Conservation (phyloP, 2,113 vertebrate genomes). For the Passer montanus region DNA sequence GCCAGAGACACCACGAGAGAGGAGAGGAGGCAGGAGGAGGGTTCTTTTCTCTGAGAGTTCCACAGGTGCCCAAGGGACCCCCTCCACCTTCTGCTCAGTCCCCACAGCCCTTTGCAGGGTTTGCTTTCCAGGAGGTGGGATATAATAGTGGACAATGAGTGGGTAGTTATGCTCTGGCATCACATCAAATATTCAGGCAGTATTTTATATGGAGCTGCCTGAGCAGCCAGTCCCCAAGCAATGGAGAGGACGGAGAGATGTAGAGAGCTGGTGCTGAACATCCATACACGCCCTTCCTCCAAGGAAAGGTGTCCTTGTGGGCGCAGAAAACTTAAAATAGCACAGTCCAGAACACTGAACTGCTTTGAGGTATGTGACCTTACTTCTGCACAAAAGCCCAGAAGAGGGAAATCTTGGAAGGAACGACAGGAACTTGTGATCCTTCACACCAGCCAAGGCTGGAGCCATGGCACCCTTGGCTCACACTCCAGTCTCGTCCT, state of each 20-base stretch:
- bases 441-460: not conserved
- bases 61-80: not conserved
- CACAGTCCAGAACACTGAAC: not conserved
- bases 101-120: not conserved
- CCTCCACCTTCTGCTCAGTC: not conserved
- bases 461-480: not conserved
- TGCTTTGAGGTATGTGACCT: not conserved
- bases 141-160: fast-evolving
- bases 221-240: not conserved
- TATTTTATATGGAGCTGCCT: not conserved
- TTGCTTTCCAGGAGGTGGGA: not conserved
- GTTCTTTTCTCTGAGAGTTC: not conserved
- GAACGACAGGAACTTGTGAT: not conserved
- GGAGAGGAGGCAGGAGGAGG: not conserved
- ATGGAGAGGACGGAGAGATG: not conserved
- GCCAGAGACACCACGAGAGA: not conserved
- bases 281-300: fast-evolving
- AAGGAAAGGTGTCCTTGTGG: not conserved
- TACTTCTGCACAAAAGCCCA: not conserved
- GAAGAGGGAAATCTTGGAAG: not conserved
- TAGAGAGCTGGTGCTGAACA: not conserved
- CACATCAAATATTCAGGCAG: not conserved
- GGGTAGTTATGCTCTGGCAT: not conserved
- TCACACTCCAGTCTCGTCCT: fast-evolving
- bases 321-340: not conserved